phyloP scores from a whole-genome alignment of 2,113 vertebrate genomes.

The Neodontobutis hainanensis region DNA sequence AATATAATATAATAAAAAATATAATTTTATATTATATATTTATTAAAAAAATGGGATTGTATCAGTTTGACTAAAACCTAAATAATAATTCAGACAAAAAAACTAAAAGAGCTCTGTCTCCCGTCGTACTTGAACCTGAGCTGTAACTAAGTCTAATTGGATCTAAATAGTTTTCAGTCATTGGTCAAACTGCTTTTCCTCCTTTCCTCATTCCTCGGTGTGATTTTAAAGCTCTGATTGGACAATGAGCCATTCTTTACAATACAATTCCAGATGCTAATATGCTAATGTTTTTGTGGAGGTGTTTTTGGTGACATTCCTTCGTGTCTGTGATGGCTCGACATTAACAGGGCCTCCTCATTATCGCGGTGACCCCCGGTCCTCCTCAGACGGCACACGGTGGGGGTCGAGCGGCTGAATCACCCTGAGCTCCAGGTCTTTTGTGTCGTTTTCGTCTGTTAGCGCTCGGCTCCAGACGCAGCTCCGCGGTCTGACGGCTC shows the following conservation, averaged over 20 bases:
- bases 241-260: neutral
- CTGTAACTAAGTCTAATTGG: no score
- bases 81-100: no score
- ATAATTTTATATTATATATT: no score
- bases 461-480: constrained; percentile 60
- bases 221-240: no score
- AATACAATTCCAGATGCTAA: neutral
- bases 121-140: no score
- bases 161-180: no score
- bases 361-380: constrained; percentile 40
- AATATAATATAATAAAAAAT: no score
- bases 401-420: neutral
- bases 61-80: no score
- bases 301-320: constrained; percentile 45
- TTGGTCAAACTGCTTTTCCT: no score
- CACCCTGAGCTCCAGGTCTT: neutral
- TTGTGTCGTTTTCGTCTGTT: constrained; percentile 3
- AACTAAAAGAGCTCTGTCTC: no score
- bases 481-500: constrained; percentile 32
- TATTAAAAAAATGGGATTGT: no score
- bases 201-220: no score
- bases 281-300: constrained; percentile 16
- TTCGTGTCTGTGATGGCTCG: constrained; percentile 36
- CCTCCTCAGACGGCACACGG: neutral
- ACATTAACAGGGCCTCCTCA: constrained; percentile 33